Conservation (phyloP, 2,113 vertebrate genomes). For the Bubalus kerabau region DNA sequence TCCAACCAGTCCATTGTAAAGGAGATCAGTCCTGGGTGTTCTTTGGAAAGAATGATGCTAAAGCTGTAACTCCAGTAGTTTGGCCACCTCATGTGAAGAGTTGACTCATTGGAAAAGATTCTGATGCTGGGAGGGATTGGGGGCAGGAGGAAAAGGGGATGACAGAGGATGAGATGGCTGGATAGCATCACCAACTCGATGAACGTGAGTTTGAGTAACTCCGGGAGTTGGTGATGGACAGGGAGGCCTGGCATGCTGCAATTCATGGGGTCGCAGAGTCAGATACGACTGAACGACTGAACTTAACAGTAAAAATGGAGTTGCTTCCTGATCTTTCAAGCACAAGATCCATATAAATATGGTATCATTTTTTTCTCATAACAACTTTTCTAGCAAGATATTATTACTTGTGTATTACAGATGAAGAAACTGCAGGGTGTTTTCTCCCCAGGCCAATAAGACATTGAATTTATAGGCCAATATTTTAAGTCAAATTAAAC, state of each 20-base stretch:
- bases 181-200: too few relatives aligned
- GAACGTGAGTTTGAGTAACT: too few relatives aligned
- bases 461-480: background rate
- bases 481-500: background rate
- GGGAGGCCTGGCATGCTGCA: too few relatives aligned
- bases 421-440: background rate
- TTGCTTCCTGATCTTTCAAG: background rate
- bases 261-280: too few relatives aligned
- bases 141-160: too few relatives aligned
- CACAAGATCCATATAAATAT: background rate
- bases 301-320: background rate
- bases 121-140: too few relatives aligned
- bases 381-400: background rate
- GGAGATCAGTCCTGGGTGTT: fast-evolving
- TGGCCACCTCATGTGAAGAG: fast-evolving
- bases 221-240: too few relatives aligned
- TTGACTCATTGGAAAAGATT: too few relatives aligned
- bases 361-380: background rate
- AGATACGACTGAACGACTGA: fast-evolving
- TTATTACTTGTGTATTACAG: background rate
- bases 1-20: too few relatives aligned
- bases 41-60: too few relatives aligned
- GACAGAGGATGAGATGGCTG: too few relatives aligned
- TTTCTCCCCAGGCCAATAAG: background rate
- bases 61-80: too few relatives aligned